These are phyloP conservation scores for Cataglyphis rosenhaueri DNA, from an alignment of 2,888 invertebrate genomes.

Conservation along the genomic window DNA sequence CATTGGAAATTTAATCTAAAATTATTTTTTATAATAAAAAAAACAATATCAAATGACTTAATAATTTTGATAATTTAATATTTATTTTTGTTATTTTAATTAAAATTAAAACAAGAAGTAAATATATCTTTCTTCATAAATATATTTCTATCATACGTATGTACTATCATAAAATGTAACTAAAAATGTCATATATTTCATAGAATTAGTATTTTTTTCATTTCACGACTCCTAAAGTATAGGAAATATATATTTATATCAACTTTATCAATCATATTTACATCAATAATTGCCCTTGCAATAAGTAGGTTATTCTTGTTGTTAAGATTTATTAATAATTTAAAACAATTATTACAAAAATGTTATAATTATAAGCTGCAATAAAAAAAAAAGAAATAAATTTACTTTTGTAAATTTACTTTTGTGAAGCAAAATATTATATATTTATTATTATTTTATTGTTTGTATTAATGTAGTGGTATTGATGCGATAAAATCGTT, in stretches of 20 bases:
- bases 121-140: neutral
- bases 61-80: neutral
- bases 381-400: neutral
- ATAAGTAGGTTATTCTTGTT: neutral
- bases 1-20: neutral
- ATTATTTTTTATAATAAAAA: neutral
- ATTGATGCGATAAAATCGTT: neutral
- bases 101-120: neutral
- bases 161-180: neutral
- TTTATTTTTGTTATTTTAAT: neutral
- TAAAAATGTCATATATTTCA: neutral
- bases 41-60: neutral
- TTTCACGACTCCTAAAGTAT: neutral
- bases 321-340: neutral
- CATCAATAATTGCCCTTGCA: neutral
- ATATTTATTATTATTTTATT: neutral
- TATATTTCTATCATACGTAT: neutral
- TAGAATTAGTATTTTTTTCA: neutral
- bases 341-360: constrained; percentile 2
- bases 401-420: neutral
- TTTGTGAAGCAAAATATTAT: neutral
- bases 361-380: neutral
- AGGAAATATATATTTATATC: neutral
- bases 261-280: neutral
- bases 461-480: neutral